A percentile compares a stretch with the other conserved stretches of the same genome.
phyloP scores from a whole-genome alignment of 2,888 invertebrate genomes.

The Stenotaenia linearis region DNA sequence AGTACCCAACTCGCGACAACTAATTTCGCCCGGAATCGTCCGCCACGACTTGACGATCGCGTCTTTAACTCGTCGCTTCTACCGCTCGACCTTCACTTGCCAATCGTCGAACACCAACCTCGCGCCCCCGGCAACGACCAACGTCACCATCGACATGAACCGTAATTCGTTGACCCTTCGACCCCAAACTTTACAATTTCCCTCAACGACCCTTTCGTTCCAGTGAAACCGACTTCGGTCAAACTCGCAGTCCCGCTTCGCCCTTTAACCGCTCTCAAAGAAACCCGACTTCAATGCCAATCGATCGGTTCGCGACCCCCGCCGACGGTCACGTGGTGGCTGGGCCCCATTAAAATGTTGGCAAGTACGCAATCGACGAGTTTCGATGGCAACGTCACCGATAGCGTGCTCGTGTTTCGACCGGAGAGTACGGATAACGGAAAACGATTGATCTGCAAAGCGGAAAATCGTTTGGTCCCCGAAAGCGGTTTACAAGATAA shows the following conservation, averaged over 20 bases:
- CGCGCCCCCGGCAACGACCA: neutral
- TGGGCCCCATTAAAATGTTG: neutral
- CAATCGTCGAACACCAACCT: neutral
- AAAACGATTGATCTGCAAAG: neutral
- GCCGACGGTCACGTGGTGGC: neutral
- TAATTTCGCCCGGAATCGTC: neutral
- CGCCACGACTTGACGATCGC: neutral
- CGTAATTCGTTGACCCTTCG: neutral
- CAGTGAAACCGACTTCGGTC: neutral
- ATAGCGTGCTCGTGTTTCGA: neutral
- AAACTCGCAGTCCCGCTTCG: neutral
- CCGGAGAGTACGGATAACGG: neutral
- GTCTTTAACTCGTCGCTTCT: neutral
- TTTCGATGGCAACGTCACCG: neutral
- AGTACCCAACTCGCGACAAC: neutral
- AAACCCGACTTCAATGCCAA: neutral
- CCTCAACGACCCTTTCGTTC: neutral
- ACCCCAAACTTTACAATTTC: no score
- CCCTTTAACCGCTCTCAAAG: neutral
- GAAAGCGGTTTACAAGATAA: neutral
- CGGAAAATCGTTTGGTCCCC: neutral
- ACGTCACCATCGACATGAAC: conserved; percentile 28
- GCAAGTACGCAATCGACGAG: neutral
- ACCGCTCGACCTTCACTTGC: neutral
- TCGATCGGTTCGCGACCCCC: neutral